A percentile compares a stretch with the other conserved stretches of the same genome.
These are phyloP conservation scores for Ophion ventricosus DNA, from an alignment of 2,888 invertebrate species.

Conservation along the genomic window DNA sequence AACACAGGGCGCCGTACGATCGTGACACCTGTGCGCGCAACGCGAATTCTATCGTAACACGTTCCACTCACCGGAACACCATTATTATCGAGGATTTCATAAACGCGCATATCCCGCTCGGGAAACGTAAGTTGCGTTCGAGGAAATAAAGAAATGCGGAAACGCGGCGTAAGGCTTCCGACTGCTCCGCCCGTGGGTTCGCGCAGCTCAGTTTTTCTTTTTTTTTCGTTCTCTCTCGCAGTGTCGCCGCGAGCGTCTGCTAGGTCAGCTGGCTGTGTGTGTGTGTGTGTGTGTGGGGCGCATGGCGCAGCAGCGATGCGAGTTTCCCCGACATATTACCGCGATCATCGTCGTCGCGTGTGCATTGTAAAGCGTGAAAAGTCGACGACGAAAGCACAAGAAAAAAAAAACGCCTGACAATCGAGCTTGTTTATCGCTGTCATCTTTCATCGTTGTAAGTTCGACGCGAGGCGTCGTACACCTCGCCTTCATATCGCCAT, in stretches of 20 bases:
- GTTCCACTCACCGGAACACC: not conserved
- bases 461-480: not conserved
- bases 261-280: conserved; percentile 71
- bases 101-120: not conserved
- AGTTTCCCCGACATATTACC: conserved; percentile 12
- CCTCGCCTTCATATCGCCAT: not conserved
- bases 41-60: not conserved
- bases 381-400: not conserved
- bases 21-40: not conserved
- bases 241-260: conserved; percentile 72
- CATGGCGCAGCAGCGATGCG: conserved; percentile 36
- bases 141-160: conserved; percentile 2
- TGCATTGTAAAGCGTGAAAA: conserved; percentile 18
- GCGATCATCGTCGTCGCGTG: not conserved
- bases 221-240: conserved; percentile 23
- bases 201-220: not conserved
- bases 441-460: not conserved
- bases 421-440: not conserved
- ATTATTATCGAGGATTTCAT: conserved; percentile 9
- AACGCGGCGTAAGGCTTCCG: not conserved
- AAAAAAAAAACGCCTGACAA: not conserved
- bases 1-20: not conserved
- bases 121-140: not conserved
- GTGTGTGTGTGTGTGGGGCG: not conserved
- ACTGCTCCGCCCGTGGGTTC: not conserved